Conservation (phyloP, 2,888 invertebrate genomes). For the Morpho deidamia region DNA sequence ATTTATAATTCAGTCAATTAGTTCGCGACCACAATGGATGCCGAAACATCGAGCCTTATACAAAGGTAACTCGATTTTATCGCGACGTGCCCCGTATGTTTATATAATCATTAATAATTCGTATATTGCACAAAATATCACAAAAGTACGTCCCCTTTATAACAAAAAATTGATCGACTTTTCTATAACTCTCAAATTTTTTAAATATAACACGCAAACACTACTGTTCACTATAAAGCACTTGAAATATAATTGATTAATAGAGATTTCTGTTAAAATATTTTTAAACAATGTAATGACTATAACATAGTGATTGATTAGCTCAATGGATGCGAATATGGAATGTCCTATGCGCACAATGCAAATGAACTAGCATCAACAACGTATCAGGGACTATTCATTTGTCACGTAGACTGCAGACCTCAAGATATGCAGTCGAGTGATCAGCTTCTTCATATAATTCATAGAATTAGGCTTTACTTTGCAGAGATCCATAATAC, state of each 20-base stretch:
- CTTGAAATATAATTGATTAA: slow-evolving; percentile 6
- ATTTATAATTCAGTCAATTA: too few relatives aligned
- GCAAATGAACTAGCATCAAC: slow-evolving; percentile 9
- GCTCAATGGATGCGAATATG: slow-evolving; percentile 40
- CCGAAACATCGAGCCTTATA: too few relatives aligned
- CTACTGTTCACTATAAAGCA: slow-evolving; percentile 20
- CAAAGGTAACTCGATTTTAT: too few relatives aligned
- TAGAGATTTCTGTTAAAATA: slow-evolving; percentile 15
- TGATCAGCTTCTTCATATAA: too few relatives aligned
- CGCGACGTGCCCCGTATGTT: too few relatives aligned
- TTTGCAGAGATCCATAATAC: too few relatives aligned
- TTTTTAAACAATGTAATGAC: slow-evolving; percentile 6
- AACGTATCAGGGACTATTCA: background rate
- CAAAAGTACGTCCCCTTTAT: too few relatives aligned
- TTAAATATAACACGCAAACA: slow-evolving; percentile 3
- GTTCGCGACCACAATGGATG: too few relatives aligned
- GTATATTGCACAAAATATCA: background rate
- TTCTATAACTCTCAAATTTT: background rate
- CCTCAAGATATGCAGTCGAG: too few relatives aligned
- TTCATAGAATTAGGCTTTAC: too few relatives aligned
- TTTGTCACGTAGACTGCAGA: too few relatives aligned
- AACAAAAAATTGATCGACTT: background rate
- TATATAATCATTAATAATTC: too few relatives aligned
- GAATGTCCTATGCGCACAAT: slow-evolving; percentile 42
- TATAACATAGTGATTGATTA: slow-evolving; percentile 11